phyloP scores from a whole-genome alignment of 2,888 invertebrate genomes.

The Chrysina gloriosa region DNA sequence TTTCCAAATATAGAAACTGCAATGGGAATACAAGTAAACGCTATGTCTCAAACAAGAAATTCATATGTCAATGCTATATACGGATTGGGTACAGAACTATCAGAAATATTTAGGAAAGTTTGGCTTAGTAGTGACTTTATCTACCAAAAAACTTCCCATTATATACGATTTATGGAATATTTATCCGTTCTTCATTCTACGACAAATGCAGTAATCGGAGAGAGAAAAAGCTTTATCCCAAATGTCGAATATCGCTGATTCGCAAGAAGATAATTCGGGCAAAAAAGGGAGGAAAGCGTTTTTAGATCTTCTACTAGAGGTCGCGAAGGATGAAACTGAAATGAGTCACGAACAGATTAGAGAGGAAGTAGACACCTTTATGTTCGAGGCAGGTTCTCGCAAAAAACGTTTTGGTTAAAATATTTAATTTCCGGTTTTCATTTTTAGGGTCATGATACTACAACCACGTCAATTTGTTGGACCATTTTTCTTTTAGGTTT shows the following conservation, averaged over 20 bases:
- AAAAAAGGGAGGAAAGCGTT: slow-evolving; percentile 53
- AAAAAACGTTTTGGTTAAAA: neutral
- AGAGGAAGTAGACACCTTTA: slow-evolving; percentile 59
- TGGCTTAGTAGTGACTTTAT: slow-evolving; percentile 9
- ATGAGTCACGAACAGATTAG: slow-evolving; percentile 54
- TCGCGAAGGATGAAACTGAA: slow-evolving; percentile 46
- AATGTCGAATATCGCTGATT: neutral
- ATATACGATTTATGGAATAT: neutral
- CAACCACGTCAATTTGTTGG: slow-evolving; percentile 52
- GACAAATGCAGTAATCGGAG: slow-evolving; percentile 12
- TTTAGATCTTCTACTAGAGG: slow-evolving; percentile 54
- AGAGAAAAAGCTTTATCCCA: slow-evolving; percentile 6
- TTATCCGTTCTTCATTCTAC: slow-evolving; percentile 19
- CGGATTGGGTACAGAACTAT: neutral
- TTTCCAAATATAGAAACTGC: slow-evolving; percentile 43
- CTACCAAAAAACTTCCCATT: slow-evolving; percentile 4
- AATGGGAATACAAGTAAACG: slow-evolving; percentile 38
- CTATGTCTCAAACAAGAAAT: slow-evolving; percentile 15
- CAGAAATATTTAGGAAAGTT: neutral
- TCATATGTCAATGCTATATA: slow-evolving; percentile 18
- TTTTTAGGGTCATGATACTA: slow-evolving; percentile 54
- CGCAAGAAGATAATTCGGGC: slow-evolving; percentile 29
- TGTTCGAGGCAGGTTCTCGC: slow-evolving; percentile 54
- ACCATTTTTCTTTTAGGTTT: slow-evolving; percentile 52
- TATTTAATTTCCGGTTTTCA: neutral